Evolutionary conservation across 2,797 vertebrate species (phyloP).

Genomic region (Poeciliopsis turneri): DNA sequence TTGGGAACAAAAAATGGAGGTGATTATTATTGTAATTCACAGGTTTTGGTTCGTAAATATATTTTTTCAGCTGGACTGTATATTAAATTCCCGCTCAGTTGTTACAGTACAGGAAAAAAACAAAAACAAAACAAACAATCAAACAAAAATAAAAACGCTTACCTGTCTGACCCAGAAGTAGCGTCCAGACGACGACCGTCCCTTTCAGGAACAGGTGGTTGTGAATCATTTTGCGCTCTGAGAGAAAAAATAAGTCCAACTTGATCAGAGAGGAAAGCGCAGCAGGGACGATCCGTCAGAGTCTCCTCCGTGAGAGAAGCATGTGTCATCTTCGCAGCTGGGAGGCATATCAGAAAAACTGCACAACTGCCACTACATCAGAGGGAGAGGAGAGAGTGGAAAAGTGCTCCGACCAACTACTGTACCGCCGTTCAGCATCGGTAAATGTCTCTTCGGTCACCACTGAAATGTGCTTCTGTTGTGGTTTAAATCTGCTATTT

Average conservation of each 20-base stretch:
- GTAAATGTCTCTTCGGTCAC: not conserved
- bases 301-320: constrained; percentile 52
- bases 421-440: constrained; percentile 8
- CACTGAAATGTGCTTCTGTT: not conserved
- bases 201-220: constrained; percentile 65
- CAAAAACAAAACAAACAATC: no score
- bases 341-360: constrained; percentile 56
- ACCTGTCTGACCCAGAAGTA: constrained; percentile 74
- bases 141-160: constrained; percentile 21
- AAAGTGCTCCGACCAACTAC: constrained; percentile 4
- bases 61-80: not conserved
- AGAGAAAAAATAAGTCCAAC: constrained; percentile 24
- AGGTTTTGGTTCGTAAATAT: not conserved
- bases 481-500: not conserved
- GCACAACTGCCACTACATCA: constrained; percentile 6
- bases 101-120: no score
- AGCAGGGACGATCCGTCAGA: constrained; percentile 29
- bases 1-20: not conserved
- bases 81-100: not conserved
- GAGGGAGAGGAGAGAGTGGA: constrained; percentile 22
- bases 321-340: constrained; percentile 59
- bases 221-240: constrained; percentile 64
- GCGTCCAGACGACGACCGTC: constrained; percentile 57
- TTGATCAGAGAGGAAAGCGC: constrained; percentile 32
- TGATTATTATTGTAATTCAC: not conserved